Evolutionary conservation across 2,888 invertebrate genomes (phyloP).

Genomic region (Hypena proboscidalis): DNA sequence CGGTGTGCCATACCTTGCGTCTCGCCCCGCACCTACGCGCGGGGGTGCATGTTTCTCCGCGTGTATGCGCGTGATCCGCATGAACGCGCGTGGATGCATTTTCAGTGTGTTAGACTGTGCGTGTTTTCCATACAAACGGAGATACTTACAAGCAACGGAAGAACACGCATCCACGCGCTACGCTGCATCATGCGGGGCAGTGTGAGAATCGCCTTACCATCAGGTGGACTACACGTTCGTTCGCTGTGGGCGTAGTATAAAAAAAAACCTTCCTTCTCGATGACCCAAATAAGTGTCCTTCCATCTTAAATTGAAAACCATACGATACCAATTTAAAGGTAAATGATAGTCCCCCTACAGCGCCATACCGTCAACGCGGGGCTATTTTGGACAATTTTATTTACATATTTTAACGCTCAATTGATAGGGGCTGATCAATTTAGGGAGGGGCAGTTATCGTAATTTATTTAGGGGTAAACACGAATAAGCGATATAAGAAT

Average conservation of each 20-base stretch:
- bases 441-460: constrained; percentile 51
- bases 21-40: no score
- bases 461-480: constrained; percentile 35
- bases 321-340: constrained; percentile 8
- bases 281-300: neutral
- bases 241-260: neutral
- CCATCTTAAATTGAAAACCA: neutral
- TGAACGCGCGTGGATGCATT: no score
- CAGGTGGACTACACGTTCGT: no score
- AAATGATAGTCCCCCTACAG: constrained; percentile 49
- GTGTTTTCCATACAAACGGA: no score
- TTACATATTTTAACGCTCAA: constrained; percentile 82
- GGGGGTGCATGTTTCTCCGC: no score
- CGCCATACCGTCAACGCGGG: constrained; percentile 53
- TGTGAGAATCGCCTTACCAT: no score
- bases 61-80: no score
- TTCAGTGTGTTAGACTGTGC: no score
- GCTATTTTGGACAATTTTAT: constrained; percentile 77
- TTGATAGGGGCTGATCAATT: constrained; percentile 81
- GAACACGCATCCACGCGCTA: no score
- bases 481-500: constrained; percentile 14
- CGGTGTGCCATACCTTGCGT: no score
- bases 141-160: no score
- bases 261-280: neutral
- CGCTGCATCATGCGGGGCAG: no score